phyloP scores from a whole-genome alignment of 2,113 vertebrate species.

The Eulemur rufifrons region DNA sequence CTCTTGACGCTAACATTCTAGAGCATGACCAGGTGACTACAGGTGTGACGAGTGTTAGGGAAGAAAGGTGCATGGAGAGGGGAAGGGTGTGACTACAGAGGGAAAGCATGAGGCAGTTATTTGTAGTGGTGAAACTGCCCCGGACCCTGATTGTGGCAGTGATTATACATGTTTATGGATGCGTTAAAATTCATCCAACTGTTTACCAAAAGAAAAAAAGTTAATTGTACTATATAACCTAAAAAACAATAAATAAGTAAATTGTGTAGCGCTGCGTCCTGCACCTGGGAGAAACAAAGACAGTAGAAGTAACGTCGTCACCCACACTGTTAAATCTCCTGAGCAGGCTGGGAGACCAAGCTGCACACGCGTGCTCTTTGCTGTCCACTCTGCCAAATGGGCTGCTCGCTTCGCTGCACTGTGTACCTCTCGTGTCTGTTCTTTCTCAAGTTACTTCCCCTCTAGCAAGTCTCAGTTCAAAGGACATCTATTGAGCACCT shows the following conservation, averaged over 20 bases:
- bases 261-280: not conserved
- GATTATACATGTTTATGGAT: no score
- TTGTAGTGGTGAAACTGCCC: not conserved
- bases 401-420: not conserved
- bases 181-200: not conserved
- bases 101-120: not conserved
- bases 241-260: not conserved
- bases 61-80: not conserved
- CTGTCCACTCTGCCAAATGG: not conserved
- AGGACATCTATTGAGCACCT: not conserved
- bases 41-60: not conserved
- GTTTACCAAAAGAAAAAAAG: not conserved
- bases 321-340: rapidly evolving
- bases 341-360: not conserved
- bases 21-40: not conserved
- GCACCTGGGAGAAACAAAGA: not conserved
- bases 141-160: not conserved
- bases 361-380: rapidly evolving
- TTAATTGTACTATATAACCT: not conserved
- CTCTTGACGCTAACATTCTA: not conserved
- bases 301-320: no score
- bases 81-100: not conserved
- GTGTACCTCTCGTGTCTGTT: not conserved
- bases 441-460: not conserved
- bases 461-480: not conserved